These are phyloP conservation scores for Mylabris sibirica DNA, from an alignment of 2,888 invertebrate genomes.

Conservation along the genomic window DNA sequence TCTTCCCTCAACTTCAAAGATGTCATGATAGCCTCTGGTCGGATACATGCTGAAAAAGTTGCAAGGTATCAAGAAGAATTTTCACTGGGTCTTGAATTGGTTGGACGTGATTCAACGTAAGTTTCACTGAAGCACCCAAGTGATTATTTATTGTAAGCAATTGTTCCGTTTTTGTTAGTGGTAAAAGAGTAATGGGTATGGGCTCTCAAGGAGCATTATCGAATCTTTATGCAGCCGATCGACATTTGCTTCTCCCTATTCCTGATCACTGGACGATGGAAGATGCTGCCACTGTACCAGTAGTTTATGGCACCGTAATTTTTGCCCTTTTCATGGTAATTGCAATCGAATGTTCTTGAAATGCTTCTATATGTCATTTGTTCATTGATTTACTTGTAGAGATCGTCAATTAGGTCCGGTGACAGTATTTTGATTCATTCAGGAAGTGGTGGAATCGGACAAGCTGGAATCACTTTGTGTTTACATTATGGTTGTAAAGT, in stretches of 20 bases:
- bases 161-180: not conserved
- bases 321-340: not conserved
- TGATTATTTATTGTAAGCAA: too few relatives aligned
- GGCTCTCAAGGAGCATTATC: conserved; percentile 89
- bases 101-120: conserved; percentile 59
- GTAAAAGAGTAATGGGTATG: conserved; percentile 90
- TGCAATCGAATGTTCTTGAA: not conserved
- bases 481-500: conserved; percentile 92
- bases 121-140: too few relatives aligned
- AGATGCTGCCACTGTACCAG: conserved; percentile 92
- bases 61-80: conserved; percentile 76
- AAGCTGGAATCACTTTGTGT: conserved; percentile 88
- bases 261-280: conserved; percentile 88
- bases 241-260: conserved; percentile 73
- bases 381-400: not conserved
- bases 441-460: conserved; percentile 95
- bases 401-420: conserved; percentile 72
- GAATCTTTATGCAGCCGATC: conserved; percentile 76
- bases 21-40: conserved; percentile 40
- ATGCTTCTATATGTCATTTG: not conserved
- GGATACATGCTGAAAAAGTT: not conserved
- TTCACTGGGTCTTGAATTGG: conserved; percentile 74
- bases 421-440: conserved; percentile 93
- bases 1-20: conserved; percentile 92
- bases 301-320: conserved; percentile 83